phyloP scores from a whole-genome alignment of 2,888 invertebrate genomes.

The Stegana nigrithorax region DNA sequence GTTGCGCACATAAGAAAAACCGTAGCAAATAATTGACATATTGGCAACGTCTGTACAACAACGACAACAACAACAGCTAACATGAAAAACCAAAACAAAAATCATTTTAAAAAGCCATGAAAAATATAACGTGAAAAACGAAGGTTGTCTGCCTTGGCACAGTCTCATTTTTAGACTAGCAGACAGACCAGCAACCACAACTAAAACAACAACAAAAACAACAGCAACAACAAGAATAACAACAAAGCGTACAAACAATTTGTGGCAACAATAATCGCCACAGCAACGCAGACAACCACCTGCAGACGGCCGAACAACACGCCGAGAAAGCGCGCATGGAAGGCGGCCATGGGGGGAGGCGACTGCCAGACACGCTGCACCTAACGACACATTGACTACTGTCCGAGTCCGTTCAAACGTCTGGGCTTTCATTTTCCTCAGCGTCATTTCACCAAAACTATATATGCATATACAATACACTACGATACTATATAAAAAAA shows the following conservation, averaged over 20 bases:
- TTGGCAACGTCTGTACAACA: not conserved
- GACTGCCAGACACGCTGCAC: not conserved
- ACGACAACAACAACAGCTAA: not conserved
- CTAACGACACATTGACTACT: not conserved
- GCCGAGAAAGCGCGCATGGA: no score
- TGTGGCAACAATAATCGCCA: not conserved
- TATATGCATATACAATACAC: no score
- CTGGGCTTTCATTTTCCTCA: slow-evolving; percentile 2
- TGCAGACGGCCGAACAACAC: not conserved
- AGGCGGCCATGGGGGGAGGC: not conserved
- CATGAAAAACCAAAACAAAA: not conserved
- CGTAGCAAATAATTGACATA: slow-evolving; percentile 14
- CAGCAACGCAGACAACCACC: not conserved
- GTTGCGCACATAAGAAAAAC: not conserved
- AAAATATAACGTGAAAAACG: no score
- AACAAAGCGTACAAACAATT: not conserved
- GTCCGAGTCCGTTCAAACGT: not conserved
- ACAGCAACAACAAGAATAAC: not conserved
- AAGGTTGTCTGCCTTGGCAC: slow-evolving; percentile 17
- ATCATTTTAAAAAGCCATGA: not conserved
- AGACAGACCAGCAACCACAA: not conserved
- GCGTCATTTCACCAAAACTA: not conserved
- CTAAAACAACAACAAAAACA: not conserved
- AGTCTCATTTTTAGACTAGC: slow-evolving; percentile 6
- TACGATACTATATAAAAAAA: no score